Percentiles rank a stretch among this genome's conserved stretches.
phyloP scores from a whole-genome alignment of 2,113 vertebrate genomes.

The Strix aluco region DNA sequence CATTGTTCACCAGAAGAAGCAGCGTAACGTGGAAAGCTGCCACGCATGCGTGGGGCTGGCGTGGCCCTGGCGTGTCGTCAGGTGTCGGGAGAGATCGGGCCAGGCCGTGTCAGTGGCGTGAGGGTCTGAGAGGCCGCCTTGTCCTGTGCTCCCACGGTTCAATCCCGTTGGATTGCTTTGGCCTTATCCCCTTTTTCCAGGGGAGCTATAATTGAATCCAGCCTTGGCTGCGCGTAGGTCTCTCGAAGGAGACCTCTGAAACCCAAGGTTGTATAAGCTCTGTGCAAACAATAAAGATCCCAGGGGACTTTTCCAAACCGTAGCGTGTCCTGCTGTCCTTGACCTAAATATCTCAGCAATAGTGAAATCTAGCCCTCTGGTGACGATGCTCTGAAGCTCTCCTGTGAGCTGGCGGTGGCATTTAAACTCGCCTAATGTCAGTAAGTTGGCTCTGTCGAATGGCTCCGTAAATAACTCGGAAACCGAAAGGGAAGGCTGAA shows the following conservation, averaged over 20 bases:
- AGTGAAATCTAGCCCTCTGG: neutral
- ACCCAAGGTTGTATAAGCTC: neutral
- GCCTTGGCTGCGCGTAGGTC: neutral
- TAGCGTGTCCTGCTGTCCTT: neutral
- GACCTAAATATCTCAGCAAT: constrained; percentile 17
- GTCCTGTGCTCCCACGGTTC: neutral
- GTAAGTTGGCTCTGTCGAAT: neutral
- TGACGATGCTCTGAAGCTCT: neutral
- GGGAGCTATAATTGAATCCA: neutral
- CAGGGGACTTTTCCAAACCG: neutral
- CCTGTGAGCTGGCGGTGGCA: neutral
- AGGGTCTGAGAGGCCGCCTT: neutral
- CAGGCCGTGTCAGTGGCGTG: fast-evolving
- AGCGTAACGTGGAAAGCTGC: neutral
- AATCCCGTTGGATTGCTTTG: neutral
- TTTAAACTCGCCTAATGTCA: neutral
- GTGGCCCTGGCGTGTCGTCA: fast-evolving
- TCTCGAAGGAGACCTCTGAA: neutral
- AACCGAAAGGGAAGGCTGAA: neutral
- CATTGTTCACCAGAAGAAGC: neutral
- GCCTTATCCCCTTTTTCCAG: neutral
- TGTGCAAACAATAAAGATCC: neutral
- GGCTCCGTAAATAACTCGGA: neutral
- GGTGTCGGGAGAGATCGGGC: neutral
- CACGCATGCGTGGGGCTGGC: fast-evolving